A percentile compares a stretch with the other conserved stretches of the same genome.
Evolutionary conservation across 1,140 invertebrate genomes (phyloP).

Genomic region (Camponotus pennsylvanicus): DNA sequence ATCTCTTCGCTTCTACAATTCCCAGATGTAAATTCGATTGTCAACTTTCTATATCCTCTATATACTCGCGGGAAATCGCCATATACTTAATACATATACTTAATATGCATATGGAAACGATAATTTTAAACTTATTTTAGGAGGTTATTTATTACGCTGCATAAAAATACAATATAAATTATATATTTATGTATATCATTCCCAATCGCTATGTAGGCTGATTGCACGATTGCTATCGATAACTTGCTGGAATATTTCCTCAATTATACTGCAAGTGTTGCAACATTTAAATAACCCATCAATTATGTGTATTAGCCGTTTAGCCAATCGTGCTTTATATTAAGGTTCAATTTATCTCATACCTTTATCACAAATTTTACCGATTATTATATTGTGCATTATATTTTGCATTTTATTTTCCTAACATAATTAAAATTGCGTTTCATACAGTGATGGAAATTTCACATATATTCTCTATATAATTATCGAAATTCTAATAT

Average conservation of each 20-base stretch:
- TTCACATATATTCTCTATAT: not conserved
- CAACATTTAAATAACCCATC: slow-evolving; percentile 53
- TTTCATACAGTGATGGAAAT: not conserved
- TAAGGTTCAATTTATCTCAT: slow-evolving; percentile 5
- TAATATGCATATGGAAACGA: too few relatives aligned
- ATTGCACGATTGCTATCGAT: slow-evolving; percentile 38
- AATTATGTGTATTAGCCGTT: slow-evolving; percentile 37
- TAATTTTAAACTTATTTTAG: not conserved
- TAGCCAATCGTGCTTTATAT: slow-evolving; percentile 26
- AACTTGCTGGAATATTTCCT: slow-evolving; percentile 30
- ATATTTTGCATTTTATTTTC: slow-evolving; percentile 9
- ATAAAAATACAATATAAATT: not conserved
- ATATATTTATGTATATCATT: slow-evolving; percentile 6
- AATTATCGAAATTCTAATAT: not conserved
- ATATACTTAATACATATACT: too few relatives aligned
- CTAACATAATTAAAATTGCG: not conserved
- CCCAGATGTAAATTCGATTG: not conserved
- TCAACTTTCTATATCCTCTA: slow-evolving; percentile 12
- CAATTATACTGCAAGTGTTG: slow-evolving; percentile 56
- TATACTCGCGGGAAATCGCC: not conserved
- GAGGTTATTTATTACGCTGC: slow-evolving; percentile 22
- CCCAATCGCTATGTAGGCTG: slow-evolving; percentile 8
- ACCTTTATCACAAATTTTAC: not conserved
- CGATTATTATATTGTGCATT: slow-evolving; percentile 2
- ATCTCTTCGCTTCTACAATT: not conserved